Evolutionary conservation across 2,888 invertebrate species (phyloP).

Genomic region (Eristalis intricaria): DNA sequence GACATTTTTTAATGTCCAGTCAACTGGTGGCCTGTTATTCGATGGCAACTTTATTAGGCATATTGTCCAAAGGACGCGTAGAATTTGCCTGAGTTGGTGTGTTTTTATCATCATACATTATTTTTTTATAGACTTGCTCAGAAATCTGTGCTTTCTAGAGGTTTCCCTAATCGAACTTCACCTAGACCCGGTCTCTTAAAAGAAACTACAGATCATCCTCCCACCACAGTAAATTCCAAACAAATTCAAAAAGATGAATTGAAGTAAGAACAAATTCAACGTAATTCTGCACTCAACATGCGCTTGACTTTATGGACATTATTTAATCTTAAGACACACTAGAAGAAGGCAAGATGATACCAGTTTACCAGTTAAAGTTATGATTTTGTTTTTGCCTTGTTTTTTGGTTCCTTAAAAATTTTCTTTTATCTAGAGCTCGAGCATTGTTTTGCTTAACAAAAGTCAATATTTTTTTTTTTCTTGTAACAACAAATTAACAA

Average conservation of each 20-base stretch:
- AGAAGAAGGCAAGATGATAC: constrained; percentile 73
- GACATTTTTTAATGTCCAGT: no score
- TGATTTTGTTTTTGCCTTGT: constrained; percentile 45
- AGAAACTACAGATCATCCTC: background rate
- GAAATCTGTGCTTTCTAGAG: no score
- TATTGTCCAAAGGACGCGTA: no score
- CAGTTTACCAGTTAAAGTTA: constrained; percentile 47
- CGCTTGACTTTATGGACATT: constrained; percentile 47
- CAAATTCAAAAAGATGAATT: constrained; percentile 15
- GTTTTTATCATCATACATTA: no score
- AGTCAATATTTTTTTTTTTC: background rate
- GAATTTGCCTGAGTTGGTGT: no score
- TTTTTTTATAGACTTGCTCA: no score
- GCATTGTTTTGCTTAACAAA: constrained; percentile 45
- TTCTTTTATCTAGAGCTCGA: constrained; percentile 31
- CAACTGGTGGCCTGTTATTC: no score
- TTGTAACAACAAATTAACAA: constrained; percentile 66
- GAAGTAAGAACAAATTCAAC: constrained; percentile 21
- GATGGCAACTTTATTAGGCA: no score
- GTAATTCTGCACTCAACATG: constrained; percentile 18
- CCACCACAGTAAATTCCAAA: background rate
- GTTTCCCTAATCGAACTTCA: no score
- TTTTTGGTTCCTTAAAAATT: constrained; percentile 48
- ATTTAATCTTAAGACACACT: constrained; percentile 73
- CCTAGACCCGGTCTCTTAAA: no score